phyloP scores from a whole-genome alignment of 2,888 invertebrate species.

The Mimachlamys varia region DNA sequence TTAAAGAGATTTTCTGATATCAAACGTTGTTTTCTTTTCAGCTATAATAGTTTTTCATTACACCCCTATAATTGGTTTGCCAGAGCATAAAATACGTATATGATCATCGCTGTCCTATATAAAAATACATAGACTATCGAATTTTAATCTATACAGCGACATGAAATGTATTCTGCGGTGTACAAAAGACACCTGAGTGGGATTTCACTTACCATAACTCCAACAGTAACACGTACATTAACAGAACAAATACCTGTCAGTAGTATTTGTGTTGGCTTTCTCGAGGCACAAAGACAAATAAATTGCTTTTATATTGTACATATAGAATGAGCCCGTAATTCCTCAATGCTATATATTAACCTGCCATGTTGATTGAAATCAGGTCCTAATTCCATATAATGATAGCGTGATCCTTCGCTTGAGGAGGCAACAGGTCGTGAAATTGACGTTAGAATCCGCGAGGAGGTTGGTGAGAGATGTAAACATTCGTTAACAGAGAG shows the following conservation, averaged over 20 bases:
- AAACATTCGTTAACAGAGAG: background rate
- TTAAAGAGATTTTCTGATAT: background rate
- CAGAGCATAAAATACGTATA: background rate
- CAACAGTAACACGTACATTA: background rate
- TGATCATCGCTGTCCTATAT: background rate
- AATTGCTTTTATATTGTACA: background rate
- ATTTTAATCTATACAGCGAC: slow-evolving; percentile 8
- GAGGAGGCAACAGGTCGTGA: background rate
- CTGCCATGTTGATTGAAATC: slow-evolving; percentile 15
- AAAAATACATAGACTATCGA: background rate
- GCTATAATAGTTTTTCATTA: slow-evolving; percentile 9
- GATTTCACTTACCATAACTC: background rate
- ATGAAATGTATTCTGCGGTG: background rate
- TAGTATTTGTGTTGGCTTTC: background rate
- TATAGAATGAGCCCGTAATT: background rate
- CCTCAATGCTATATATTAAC: background rate
- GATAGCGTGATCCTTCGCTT: background rate
- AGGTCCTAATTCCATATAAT: background rate
- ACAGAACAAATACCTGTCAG: slow-evolving; percentile 26
- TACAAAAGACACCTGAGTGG: background rate
- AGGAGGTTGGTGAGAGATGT: background rate
- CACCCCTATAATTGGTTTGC: background rate
- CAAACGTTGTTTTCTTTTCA: slow-evolving; percentile 17
- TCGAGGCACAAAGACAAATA: background rate
- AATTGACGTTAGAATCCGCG: background rate